These are phyloP conservation scores for Acrocera orbiculus DNA, from an alignment of 2,888 invertebrate genomes.

Conservation along the genomic window DNA sequence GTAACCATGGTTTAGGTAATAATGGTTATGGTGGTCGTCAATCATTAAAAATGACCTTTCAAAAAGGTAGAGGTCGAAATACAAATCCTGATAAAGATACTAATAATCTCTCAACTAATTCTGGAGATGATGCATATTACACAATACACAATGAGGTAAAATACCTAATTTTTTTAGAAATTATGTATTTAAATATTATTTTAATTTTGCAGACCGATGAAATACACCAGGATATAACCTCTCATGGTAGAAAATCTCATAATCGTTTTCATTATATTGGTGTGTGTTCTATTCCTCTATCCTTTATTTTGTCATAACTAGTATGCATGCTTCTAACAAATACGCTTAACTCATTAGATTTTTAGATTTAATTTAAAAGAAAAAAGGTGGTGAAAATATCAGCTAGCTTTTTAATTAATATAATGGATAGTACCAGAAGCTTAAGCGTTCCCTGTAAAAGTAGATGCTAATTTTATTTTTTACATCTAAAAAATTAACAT, in stretches of 20 bases:
- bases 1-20: conserved; percentile 7
- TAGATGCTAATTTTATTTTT: too few relatives aligned
- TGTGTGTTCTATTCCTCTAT: conserved; percentile 30
- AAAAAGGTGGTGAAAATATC: too few relatives aligned
- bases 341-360: neutral
- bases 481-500: neutral
- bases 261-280: conserved; percentile 54
- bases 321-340: neutral
- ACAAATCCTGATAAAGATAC: conserved; percentile 26
- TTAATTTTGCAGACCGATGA: conserved; percentile 35
- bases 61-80: conserved; percentile 45
- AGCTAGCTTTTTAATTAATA: too few relatives aligned
- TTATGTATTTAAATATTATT: conserved; percentile 6
- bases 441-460: too few relatives aligned
- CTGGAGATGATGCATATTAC: conserved; percentile 37
- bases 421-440: too few relatives aligned
- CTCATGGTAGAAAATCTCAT: conserved; percentile 56
- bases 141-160: conserved; percentile 53
- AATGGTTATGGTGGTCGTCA: conserved; percentile 31
- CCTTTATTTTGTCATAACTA: neutral
- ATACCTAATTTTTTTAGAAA: conserved; percentile 4
- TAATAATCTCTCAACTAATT: conserved; percentile 18
- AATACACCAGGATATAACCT: conserved; percentile 16
- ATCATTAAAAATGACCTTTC: conserved; percentile 62
- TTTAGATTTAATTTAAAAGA: too few relatives aligned